Evolutionary conservation across 2,888 invertebrate genomes (phyloP).

Genomic region (Clistopyga incitator): DNA sequence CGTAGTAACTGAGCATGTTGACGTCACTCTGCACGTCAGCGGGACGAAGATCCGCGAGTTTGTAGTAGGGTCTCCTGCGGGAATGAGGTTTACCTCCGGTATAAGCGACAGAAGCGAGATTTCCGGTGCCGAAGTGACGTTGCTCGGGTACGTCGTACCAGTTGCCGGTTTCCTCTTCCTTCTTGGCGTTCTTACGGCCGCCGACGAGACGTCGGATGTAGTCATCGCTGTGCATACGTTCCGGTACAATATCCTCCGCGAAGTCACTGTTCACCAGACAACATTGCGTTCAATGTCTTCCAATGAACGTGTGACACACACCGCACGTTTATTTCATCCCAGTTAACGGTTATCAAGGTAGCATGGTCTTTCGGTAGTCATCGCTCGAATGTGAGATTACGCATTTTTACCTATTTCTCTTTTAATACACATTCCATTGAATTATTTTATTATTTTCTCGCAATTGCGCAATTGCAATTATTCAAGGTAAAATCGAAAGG

Average conservation of each 20-base stretch:
- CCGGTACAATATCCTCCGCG: conserved; percentile 85
- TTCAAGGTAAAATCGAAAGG: too few relatives aligned
- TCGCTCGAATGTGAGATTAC: too few relatives aligned
- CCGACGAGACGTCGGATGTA: conserved; percentile 90
- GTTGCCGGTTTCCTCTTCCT: conserved; percentile 85
- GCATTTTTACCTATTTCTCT: too few relatives aligned
- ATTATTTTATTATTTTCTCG: too few relatives aligned
- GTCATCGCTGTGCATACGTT: conserved; percentile 88
- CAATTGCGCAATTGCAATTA: too few relatives aligned
- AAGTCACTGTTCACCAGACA: conserved; percentile 85
- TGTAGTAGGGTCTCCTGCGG: conserved; percentile 90
- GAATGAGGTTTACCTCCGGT: conserved; percentile 92
- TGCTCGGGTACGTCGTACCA: conserved; percentile 89
- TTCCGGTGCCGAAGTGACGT: conserved; percentile 88
- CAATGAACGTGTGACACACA: conserved; percentile 52
- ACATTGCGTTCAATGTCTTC: conserved; percentile 42
- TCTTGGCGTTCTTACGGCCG: conserved; percentile 87
- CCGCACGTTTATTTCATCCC: conserved; percentile 17
- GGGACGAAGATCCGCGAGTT: conserved; percentile 86
- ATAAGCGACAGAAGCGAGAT: conserved; percentile 93
- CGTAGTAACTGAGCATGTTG: conserved; percentile 94
- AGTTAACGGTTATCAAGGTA: not conserved
- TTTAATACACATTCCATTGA: too few relatives aligned
- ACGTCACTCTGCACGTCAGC: conserved; percentile 93
- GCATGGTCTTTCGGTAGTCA: too few relatives aligned